phyloP scores from a whole-genome alignment of 30 jellyfish, hydroid and myxozoan genomes.

The Calvadosia cruxmelitensis region DNA sequence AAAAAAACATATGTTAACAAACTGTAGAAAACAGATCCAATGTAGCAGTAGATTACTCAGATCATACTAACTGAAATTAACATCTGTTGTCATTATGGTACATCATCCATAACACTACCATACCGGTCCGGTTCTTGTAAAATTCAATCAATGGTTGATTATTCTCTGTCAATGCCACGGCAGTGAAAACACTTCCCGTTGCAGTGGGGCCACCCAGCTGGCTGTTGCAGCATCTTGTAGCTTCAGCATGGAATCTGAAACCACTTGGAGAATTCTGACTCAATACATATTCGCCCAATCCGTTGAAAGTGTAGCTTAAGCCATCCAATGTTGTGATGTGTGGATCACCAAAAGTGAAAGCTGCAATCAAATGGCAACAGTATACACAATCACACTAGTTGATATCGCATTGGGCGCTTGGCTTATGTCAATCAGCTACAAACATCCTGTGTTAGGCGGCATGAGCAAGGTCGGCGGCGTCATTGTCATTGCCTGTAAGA shows the following conservation, averaged over 20 bases:
- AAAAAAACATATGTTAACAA: too few species aligned
- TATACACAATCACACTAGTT: too few species aligned
- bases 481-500: too few species aligned
- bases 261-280: neutral
- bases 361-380: constrained; percentile 17
- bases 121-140: neutral
- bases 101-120: too few species aligned
- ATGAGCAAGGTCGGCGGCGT: too few species aligned
- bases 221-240: neutral
- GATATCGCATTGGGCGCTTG: too few species aligned
- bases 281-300: constrained; percentile 42
- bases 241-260: neutral
- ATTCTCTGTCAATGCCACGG: neutral
- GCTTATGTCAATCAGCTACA: too few species aligned
- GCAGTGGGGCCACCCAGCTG: neutral
- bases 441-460: too few species aligned
- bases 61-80: too few species aligned
- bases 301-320: constrained; percentile 34
- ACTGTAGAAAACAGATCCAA: too few species aligned
- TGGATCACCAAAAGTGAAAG: constrained; percentile 43
- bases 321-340: constrained; percentile 46
- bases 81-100: too few species aligned
- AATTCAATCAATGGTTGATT: neutral
- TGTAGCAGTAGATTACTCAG: too few species aligned
- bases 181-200: neutral